Percentiles rank a stretch among this genome's conserved stretches.
phyloP scores from a whole-genome alignment of 1,140 invertebrate genomes.

The Scaptodrosophila lebanonensis region DNA sequence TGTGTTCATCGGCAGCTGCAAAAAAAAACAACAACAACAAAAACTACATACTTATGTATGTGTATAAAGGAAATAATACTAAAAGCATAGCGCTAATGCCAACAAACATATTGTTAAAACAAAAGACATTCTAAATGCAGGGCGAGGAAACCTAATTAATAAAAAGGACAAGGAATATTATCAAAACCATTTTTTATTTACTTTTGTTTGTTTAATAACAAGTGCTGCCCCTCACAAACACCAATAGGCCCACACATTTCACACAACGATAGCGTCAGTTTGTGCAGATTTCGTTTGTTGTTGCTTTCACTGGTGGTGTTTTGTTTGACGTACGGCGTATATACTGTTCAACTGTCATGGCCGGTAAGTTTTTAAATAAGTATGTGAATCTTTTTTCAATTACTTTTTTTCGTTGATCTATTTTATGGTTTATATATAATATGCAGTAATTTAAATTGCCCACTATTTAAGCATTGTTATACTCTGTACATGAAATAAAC shows the following conservation, averaged over 20 bases:
- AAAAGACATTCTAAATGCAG: conserved; percentile 17
- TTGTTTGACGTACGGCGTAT: conserved; percentile 61
- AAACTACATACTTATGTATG: conserved; percentile 36
- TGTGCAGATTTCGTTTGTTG: conserved; percentile 36
- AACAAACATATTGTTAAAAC: conserved; percentile 9
- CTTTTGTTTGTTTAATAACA: no score
- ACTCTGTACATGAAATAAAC: no score
- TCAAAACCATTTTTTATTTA: no score
- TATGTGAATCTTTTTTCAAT: no score
- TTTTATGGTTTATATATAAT: conserved; percentile 13
- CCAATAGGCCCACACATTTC: conserved; percentile 6
- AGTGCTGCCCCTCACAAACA: conserved; percentile 16
- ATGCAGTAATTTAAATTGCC: no score
- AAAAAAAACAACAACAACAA: conserved; percentile 46
- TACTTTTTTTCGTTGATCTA: conserved; percentile 13
- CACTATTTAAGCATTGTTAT: no score
- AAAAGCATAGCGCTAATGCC: no score
- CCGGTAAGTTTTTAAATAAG: conserved; percentile 75
- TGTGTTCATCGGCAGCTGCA: conserved; percentile 40
- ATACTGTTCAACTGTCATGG: conserved; percentile 77
- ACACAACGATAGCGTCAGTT: conserved; percentile 18
- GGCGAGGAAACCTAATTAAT: not conserved
- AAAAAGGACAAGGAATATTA: not conserved
- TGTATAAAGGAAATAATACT: conserved; percentile 31
- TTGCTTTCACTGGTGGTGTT: conserved; percentile 23